Evolutionary conservation across 2,888 invertebrate species (phyloP), one percentile per base, ranked within the genome.

Genomic region (Lamellibrachia satsuma): DNA sequence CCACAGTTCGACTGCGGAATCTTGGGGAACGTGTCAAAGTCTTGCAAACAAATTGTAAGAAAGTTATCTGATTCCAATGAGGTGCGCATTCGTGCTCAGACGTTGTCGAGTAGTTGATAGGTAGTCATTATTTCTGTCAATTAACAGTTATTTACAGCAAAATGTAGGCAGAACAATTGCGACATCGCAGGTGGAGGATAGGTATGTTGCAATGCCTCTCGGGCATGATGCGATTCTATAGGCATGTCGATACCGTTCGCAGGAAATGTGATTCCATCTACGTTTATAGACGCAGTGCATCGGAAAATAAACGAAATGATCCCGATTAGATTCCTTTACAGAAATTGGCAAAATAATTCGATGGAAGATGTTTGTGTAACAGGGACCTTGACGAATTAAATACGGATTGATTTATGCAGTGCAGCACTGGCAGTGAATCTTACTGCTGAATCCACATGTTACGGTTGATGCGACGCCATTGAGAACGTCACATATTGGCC

Each of bases 11-110:
- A 91, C 91, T 91, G 91, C 27, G 6, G n/a, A 15, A 27, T 91
- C 91, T 91, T 91, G 91, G 91, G 91, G 91, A 91, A 27, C 15
- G 91, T 91, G 91, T 91, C 91, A 91, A 91, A 91, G 22, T 22
- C 39, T 91, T 91, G 6, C 15, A 3, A 27, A 91, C 22, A 0
- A 27, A 27, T 91, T 22, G 2, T 91, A 91, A 91, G n/a, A 27
- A 91, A 22, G 27, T 91, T 22, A 91, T 91, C 39, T n/a, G 22
- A 91, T 15, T 55, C 7, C 91, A 91, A 7, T 27, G 91, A 39
- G 91, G 27, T 91, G 27, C 4, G 27, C 91, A 22, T 91, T n/a
- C 27, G 27, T 15, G 91, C 22, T n/a, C 91, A 91, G 7, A 39
- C 39, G 1, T 39, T 39, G 27, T 91, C 91, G 91, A 91, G 39